Evolutionary conservation across 1,140 invertebrate species (phyloP).

Genomic region (Orius insidiosus): DNA sequence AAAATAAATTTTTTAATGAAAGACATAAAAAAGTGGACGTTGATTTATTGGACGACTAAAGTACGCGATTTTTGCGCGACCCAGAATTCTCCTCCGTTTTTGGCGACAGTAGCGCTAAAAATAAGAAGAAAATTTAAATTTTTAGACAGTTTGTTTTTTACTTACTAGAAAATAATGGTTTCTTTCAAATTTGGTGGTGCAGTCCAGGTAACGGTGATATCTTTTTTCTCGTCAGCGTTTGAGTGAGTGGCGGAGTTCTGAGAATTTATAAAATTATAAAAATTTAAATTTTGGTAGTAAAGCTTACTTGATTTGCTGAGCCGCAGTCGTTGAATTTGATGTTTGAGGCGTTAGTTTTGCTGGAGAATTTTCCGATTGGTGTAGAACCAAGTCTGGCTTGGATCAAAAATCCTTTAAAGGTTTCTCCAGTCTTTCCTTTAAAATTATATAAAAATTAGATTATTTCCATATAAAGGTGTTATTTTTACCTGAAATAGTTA

Average conservation of each 20-base stretch:
- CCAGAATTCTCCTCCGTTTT: constrained; percentile 28
- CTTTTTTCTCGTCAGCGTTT: constrained; percentile 22
- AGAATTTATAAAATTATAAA: constrained; percentile 9
- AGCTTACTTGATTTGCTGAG: constrained; percentile 26
- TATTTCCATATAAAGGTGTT: too few species aligned
- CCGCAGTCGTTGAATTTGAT: constrained; percentile 28
- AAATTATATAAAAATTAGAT: not conserved
- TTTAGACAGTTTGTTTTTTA: not conserved
- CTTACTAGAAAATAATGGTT: constrained; percentile 25
- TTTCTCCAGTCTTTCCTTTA: constrained; percentile 18
- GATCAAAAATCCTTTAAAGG: constrained; percentile 33
- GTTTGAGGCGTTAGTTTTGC: constrained; percentile 20
- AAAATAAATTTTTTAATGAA: too few species aligned
- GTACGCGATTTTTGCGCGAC: constrained; percentile 20
- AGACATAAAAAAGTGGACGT: too few species aligned
- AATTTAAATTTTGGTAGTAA: not conserved
- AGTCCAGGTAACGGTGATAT: constrained; percentile 23
- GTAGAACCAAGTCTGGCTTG: constrained; percentile 30
- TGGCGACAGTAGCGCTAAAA: constrained; percentile 26
- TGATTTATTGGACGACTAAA: constrained; percentile 12
- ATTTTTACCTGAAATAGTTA: constrained; percentile 27
- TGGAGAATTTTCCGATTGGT: constrained; percentile 29
- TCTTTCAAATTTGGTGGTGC: constrained; percentile 25
- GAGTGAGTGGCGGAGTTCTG: constrained; percentile 27
- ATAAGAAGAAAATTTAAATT: constrained; percentile 6